Conservation (phyloP, 92 coral and sea anemone species). For the Parazoanthus darwini region DNA sequence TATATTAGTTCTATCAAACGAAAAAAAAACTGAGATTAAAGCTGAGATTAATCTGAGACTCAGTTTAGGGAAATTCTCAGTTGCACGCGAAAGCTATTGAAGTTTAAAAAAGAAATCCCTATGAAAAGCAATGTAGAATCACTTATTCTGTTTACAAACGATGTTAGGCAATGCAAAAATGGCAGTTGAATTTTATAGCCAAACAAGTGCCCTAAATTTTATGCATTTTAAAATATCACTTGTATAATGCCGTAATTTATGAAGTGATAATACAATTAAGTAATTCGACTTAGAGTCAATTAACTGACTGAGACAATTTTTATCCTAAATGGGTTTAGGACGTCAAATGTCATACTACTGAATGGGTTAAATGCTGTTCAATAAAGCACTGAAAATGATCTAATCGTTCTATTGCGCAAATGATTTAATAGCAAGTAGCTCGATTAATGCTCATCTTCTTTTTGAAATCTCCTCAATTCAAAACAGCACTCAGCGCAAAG, state of each 20-base stretch:
- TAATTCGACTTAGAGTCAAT: slow-evolving; percentile 12
- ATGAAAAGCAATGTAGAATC: not conserved
- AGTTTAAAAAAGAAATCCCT: too few relatives aligned
- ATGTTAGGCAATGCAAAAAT: not conserved
- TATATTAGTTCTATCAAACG: not conserved
- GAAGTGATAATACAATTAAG: slow-evolving; percentile 39
- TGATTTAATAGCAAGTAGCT: not conserved
- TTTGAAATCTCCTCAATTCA: not conserved
- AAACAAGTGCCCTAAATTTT: not conserved
- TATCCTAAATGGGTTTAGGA: not conserved
- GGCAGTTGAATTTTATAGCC: not conserved
- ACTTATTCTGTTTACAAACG: not conserved
- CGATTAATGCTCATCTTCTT: not conserved
- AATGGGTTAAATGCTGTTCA: not conserved
- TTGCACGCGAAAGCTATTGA: not conserved
- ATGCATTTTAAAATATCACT: not conserved
- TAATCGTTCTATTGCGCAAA: not conserved
- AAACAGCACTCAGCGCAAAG: not conserved
- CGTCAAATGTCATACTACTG: not conserved
- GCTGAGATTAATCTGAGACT: too few relatives aligned
- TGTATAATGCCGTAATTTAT: slow-evolving; percentile 8
- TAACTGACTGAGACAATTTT: not conserved
- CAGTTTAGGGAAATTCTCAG: not conserved
- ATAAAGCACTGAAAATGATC: too few relatives aligned
- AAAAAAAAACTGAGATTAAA: too few relatives aligned